Percentiles rank a stretch among this genome's conserved stretches.
These are phyloP conservation scores for Grus americana DNA, from an alignment of 2,113 vertebrate species.

Conservation along the genomic window DNA sequence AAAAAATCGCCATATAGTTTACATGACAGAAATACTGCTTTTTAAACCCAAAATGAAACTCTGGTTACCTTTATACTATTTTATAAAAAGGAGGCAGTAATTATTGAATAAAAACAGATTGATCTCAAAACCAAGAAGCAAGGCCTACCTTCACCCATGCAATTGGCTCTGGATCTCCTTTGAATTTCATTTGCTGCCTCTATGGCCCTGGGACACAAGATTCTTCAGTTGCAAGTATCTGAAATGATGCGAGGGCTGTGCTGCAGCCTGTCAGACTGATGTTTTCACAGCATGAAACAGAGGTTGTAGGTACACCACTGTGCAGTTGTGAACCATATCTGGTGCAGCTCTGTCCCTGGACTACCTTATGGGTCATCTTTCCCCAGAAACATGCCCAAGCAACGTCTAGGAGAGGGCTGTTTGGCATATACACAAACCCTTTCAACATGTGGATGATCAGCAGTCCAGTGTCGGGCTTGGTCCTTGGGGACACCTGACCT, in stretches of 20 bases:
- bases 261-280: neutral
- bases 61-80: neutral
- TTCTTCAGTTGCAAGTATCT: neutral
- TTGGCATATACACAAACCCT: neutral
- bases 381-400: neutral
- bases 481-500: neutral
- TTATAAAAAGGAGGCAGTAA: neutral
- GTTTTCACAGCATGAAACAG: accelerated
- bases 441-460: neutral
- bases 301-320: neutral
- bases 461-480: neutral
- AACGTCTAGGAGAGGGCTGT: neutral
- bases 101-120: neutral
- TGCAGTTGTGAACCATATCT: neutral
- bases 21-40: neutral
- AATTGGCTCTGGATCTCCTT: neutral
- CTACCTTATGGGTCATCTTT: neutral
- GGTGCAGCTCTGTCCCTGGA: neutral
- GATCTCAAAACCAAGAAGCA: neutral
- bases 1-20: neutral
- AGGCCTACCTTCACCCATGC: neutral
- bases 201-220: neutral
- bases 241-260: neutral
- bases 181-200: neutral
- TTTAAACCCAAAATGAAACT: neutral